A percentile compares a stretch with the other conserved stretches of the same genome.
These are phyloP conservation scores for Chelonus formosanus DNA, from an alignment of 2,888 invertebrate species.

Conservation along the genomic window DNA sequence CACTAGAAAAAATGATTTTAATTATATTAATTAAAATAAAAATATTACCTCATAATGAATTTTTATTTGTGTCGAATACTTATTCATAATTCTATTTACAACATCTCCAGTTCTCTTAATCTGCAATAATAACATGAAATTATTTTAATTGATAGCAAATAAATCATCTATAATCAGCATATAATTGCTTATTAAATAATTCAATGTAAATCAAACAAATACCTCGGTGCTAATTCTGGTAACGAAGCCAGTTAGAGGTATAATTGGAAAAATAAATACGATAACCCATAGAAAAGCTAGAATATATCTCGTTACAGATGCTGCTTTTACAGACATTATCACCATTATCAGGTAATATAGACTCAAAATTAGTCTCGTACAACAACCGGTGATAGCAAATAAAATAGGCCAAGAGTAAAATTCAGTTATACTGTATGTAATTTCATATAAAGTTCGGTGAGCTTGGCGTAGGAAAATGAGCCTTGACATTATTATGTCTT, in stretches of 20 bases:
- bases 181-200: no score
- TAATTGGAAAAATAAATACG: not conserved
- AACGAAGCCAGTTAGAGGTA: not conserved
- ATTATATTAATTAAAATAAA: not conserved
- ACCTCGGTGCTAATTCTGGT: not conserved
- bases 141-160: no score
- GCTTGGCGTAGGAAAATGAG: not conserved
- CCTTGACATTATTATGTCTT: not conserved
- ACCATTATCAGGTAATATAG: constrained; percentile 1
- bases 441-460: not conserved
- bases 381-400: not conserved
- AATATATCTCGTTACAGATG: not conserved
- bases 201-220: not conserved
- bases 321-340: no score
- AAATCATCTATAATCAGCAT: no score
- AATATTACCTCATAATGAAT: constrained; percentile 1
- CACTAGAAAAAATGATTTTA: not conserved
- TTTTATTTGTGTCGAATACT: not conserved
- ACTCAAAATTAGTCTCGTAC: not conserved
- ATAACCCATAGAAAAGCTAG: not conserved
- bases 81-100: constrained; percentile 1
- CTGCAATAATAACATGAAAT: no score
- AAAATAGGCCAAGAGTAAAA: constrained; percentile 10
- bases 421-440: not conserved
- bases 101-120: not conserved